Evolutionary conservation across 2,113 vertebrate species (phyloP).

Genomic region (Daphoenositta chrysoptera): DNA sequence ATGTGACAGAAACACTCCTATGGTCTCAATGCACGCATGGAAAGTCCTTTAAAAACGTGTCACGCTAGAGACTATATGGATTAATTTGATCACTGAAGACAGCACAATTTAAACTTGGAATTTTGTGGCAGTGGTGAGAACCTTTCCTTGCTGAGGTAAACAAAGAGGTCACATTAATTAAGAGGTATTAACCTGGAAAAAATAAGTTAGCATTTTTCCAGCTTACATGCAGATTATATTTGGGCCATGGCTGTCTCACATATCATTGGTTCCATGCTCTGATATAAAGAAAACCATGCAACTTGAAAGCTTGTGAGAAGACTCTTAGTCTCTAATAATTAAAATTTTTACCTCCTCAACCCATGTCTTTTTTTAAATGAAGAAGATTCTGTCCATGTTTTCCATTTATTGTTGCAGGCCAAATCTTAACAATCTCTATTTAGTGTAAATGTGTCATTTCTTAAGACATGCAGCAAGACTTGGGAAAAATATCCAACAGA

Average conservation of each 20-base stretch:
- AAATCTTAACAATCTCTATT: background rate
- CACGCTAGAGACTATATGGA: background rate
- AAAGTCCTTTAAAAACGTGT: background rate
- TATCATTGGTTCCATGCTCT: background rate
- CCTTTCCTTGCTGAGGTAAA: background rate
- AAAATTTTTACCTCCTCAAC: background rate
- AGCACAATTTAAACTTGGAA: background rate
- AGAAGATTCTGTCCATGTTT: background rate
- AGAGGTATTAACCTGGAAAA: background rate
- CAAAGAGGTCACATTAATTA: background rate
- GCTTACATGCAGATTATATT: background rate
- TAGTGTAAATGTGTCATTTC: background rate
- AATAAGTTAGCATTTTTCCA: background rate
- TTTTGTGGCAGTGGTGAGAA: background rate
- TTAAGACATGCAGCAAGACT: background rate
- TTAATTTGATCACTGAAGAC: background rate
- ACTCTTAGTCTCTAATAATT: background rate
- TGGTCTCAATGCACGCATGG: background rate
- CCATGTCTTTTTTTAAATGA: background rate
- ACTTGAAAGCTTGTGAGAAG: background rate
- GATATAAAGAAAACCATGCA: background rate
- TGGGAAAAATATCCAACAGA: background rate
- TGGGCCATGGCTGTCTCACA: background rate
- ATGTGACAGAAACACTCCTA: background rate
- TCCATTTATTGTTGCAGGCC: background rate